phyloP scores from a whole-genome alignment of 1,140 invertebrate species.

The Drosophila pseudoananassae region DNA sequence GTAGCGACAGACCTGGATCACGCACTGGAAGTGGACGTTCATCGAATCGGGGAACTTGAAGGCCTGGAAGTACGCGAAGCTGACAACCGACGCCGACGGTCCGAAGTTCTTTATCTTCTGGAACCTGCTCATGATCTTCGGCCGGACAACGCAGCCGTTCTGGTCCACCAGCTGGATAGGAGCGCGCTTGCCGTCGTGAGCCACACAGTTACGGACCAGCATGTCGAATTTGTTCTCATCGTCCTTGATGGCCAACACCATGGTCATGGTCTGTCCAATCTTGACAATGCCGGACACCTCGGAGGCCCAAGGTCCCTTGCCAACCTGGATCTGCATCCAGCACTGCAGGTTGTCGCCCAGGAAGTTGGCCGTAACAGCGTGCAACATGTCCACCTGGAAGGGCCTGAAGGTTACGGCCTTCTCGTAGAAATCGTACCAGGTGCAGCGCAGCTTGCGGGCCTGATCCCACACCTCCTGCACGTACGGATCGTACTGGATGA shows the following conservation, averaged over 20 bases:
- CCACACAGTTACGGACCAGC: constrained; percentile 96
- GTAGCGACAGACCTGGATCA: constrained; percentile 96
- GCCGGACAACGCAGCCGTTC: constrained; percentile 95
- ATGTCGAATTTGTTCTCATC: constrained; percentile 98
- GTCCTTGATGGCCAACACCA: constrained; percentile 97
- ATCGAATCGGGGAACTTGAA: constrained; percentile 99
- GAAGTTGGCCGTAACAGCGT: constrained; percentile 97
- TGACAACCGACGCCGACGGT: constrained; percentile 95
- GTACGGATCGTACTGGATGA: constrained; percentile 97
- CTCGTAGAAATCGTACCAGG: constrained; percentile 98
- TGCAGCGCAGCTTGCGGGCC: constrained; percentile 93
- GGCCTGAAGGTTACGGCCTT: constrained; percentile 96
- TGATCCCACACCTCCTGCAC: constrained; percentile 96
- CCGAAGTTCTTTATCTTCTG: constrained; percentile 98
- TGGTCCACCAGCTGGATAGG: constrained; percentile 97
- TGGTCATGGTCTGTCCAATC: constrained; percentile 98
- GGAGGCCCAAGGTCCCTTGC: constrained; percentile 96
- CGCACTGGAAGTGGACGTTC: constrained; percentile 98
- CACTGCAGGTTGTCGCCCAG: constrained; percentile 97
- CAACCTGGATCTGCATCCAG: constrained; percentile 98
- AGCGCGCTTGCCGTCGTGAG: constrained; percentile 95
- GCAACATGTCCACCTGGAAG: constrained; percentile 97
- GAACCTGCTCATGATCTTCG: constrained; percentile 97
- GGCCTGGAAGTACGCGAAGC: constrained; percentile 97
- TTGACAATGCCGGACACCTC: constrained; percentile 97